Conservation (phyloP, 1,140 invertebrate species). For the Formica exsecta region DNA sequence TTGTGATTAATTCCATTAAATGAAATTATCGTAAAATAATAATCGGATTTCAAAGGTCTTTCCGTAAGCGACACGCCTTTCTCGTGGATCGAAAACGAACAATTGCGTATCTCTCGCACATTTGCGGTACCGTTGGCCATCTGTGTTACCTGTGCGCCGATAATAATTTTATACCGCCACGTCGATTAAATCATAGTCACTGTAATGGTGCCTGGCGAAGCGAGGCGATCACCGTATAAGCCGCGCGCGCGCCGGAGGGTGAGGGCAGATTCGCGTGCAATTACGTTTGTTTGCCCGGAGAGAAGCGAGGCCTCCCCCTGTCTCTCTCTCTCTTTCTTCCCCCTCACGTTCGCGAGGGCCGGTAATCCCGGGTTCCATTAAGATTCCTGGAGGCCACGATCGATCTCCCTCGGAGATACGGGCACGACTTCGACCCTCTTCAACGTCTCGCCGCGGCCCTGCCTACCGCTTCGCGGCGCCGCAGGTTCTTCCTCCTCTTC, state of each 20-base stretch:
- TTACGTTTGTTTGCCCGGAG: slow-evolving; percentile 76
- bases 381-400: slow-evolving; percentile 77
- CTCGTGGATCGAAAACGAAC: slow-evolving; percentile 45
- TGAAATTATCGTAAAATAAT: background rate
- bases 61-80: slow-evolving; percentile 1
- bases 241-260: slow-evolving; percentile 52
- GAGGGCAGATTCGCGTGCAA: slow-evolving; percentile 71
- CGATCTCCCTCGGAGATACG: slow-evolving; percentile 72
- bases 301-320: slow-evolving; percentile 45
- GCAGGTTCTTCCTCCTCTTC: slow-evolving; percentile 40
- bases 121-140: slow-evolving; percentile 59
- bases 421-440: slow-evolving; percentile 74
- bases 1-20: background rate
- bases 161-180: slow-evolving; percentile 75
- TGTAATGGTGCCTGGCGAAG: slow-evolving; percentile 54
- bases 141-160: slow-evolving; percentile 56
- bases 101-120: background rate
- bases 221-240: slow-evolving; percentile 55
- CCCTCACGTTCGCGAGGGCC: slow-evolving; percentile 29
- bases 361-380: slow-evolving; percentile 78
- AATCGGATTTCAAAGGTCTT: slow-evolving; percentile 6
- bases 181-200: slow-evolving; percentile 75
- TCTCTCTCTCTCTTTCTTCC: slow-evolving; percentile 11
- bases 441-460: slow-evolving; percentile 63
- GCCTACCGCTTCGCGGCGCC: slow-evolving; percentile 41